A percentile compares a stretch with the other conserved stretches of the same genome.
Conservation (phyloP, 64 coral and sea anemone genomes). For the Montipora capricornis region DNA sequence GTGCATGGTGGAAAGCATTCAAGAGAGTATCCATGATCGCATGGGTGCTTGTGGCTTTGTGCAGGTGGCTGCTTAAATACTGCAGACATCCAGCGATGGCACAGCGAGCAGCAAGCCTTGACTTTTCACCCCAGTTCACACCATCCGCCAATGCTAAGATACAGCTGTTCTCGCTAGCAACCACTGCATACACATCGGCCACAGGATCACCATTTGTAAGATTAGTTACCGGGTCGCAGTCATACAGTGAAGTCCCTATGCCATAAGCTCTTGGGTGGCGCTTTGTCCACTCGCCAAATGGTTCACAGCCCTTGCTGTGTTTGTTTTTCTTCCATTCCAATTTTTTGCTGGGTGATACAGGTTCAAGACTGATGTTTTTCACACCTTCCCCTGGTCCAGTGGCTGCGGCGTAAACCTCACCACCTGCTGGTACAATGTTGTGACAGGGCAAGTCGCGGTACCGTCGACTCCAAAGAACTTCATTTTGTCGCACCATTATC, state of each 20-base stretch:
- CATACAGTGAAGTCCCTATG: slow-evolving; percentile 86
- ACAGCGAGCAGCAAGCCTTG: slow-evolving; percentile 89
- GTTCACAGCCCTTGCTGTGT: background rate
- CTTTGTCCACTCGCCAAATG: slow-evolving; percentile 79
- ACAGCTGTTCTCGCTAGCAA: slow-evolving; percentile 88
- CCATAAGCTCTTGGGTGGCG: slow-evolving; percentile 77
- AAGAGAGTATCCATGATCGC: slow-evolving; percentile 75
- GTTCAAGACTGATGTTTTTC: slow-evolving; percentile 57
- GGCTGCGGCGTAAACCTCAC: slow-evolving; percentile 45
- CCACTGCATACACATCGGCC: slow-evolving; percentile 90
- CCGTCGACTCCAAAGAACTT: slow-evolving; percentile 74
- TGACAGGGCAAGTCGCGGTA: slow-evolving; percentile 58
- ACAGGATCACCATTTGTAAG: slow-evolving; percentile 80
- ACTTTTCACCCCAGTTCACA: slow-evolving; percentile 94
- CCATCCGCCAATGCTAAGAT: slow-evolving; percentile 95
- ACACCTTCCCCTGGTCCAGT: slow-evolving; percentile 85
- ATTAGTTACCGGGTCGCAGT: slow-evolving; percentile 74
- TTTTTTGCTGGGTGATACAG: background rate
- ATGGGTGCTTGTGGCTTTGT: slow-evolving; percentile 72
- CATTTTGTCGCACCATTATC: slow-evolving; percentile 67
- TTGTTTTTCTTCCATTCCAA: background rate
- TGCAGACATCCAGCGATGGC: slow-evolving; percentile 87
- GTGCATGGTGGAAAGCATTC: slow-evolving; percentile 85
- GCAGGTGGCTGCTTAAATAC: slow-evolving; percentile 76
- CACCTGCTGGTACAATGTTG: slow-evolving; percentile 49